Percentiles rank a stretch among this genome's conserved stretches.
Evolutionary conservation across 35 echinoderm and acorn worm genomes (phyloP).

Genomic region (Apostichopus parvimensis): DNA sequence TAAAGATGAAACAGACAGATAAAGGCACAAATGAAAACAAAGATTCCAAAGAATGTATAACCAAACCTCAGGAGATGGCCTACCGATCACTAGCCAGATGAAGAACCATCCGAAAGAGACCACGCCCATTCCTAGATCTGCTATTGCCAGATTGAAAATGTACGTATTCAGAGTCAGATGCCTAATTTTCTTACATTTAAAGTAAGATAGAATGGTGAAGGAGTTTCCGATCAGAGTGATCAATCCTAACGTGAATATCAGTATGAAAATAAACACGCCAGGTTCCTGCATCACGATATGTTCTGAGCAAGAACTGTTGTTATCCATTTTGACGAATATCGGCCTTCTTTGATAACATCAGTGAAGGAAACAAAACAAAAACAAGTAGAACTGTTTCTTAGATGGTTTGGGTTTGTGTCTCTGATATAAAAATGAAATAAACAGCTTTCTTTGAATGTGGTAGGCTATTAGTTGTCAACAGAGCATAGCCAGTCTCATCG

Average conservation of each 20-base stretch:
- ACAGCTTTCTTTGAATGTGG: no score
- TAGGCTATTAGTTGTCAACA: no score
- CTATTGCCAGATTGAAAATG: conserved; percentile 36
- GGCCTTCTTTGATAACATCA: no score
- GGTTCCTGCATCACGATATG: no score
- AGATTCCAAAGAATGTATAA: neutral
- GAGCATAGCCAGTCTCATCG: no score
- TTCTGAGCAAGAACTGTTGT: no score
- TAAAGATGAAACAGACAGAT: conserved; percentile 27
- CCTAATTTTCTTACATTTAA: conserved; percentile 15
- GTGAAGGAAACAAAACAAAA: no score
- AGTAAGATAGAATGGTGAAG: conserved; percentile 31
- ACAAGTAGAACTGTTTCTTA: no score
- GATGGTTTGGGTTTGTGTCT: no score
- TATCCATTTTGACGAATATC: no score
- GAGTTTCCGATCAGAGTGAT: conserved; percentile 31
- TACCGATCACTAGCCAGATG: conserved; percentile 8
- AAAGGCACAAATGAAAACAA: conserved; percentile 11
- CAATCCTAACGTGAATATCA: neutral
- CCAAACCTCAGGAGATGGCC: neutral
- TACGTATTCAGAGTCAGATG: conserved; percentile 31
- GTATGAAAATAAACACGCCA: neutral
- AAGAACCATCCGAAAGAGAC: neutral
- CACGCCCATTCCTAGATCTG: conserved; percentile 31
- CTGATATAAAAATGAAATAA: no score